Evolutionary conservation across 1,140 invertebrate species (phyloP).

Genomic region (Metaphire vulgaris): DNA sequence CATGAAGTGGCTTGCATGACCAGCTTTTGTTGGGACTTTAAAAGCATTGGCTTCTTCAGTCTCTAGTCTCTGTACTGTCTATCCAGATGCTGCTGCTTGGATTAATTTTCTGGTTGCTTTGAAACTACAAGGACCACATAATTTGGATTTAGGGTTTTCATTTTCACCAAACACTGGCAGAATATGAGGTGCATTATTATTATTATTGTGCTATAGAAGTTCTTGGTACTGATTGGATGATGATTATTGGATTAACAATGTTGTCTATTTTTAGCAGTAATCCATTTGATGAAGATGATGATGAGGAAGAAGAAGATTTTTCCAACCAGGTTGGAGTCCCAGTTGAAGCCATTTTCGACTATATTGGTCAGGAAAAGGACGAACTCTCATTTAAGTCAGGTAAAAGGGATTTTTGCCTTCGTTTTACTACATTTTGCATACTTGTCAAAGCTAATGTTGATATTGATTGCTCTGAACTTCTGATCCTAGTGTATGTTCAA

Average conservation of each 20-base stretch:
- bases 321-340: conserved; percentile 62
- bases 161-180: no score
- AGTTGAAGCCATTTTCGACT: conserved; percentile 90
- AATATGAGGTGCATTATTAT: no score
- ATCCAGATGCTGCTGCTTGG: background rate
- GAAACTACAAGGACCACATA: no score
- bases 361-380: conserved; percentile 90
- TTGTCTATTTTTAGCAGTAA: background rate
- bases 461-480: no score
- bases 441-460: no score
- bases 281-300: conserved; percentile 2
- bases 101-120: background rate
- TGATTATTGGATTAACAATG: background rate
- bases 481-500: no score
- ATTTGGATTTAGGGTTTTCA: no score
- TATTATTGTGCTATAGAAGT: no score
- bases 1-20: no score
- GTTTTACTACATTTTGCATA: no score
- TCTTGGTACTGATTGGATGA: no score
- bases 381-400: conserved; percentile 93
- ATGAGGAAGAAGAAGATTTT: background rate
- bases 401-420: no score
- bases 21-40: background rate
- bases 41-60: background rate
- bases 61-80: background rate